phyloP scores from a whole-genome alignment of 2,888 invertebrate genomes.

The Meandrusa payeni region DNA sequence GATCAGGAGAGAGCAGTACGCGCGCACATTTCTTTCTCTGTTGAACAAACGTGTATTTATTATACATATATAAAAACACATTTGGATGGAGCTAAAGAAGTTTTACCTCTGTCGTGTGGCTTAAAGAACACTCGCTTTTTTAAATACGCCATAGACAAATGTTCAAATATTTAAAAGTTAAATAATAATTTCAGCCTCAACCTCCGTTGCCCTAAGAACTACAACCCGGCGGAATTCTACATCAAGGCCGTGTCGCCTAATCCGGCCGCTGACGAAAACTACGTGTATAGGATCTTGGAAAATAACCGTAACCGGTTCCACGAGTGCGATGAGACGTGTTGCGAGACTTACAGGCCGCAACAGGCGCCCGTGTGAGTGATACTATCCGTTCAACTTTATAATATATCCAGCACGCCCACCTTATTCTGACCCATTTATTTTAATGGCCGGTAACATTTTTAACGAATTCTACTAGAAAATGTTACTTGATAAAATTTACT shows the following conservation, averaged over 20 bases:
- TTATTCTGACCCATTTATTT: neutral
- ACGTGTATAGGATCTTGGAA: conserved; percentile 36
- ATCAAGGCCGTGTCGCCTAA: conserved; percentile 73
- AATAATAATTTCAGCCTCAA: conserved; percentile 76
- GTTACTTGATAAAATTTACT: conserved; percentile 3
- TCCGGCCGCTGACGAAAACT: conserved; percentile 2
- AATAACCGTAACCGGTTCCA: conserved; percentile 35
- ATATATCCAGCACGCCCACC: conserved; percentile 21
- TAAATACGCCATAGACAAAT: no score
- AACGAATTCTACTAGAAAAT: neutral
- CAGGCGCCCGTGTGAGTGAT: conserved; percentile 39
- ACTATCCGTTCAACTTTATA: conserved; percentile 20
- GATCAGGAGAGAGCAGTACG: no score
- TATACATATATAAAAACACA: no score
- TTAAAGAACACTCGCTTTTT: no score
- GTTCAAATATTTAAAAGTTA: no score
- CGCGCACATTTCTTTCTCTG: no score
- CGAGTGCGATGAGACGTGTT: conserved; percentile 31
- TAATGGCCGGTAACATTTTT: no score
- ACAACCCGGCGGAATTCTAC: conserved; percentile 93
- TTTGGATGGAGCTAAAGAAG: no score
- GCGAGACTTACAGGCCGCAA: conserved; percentile 19
- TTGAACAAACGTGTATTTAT: no score
- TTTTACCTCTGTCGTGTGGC: no score
- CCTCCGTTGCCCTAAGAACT: conserved; percentile 85